Evolutionary conservation across 2,888 invertebrate species (phyloP), one percentile per base, ranked within the genome.

Genomic region (Hypselothyrea guttata): DNA sequence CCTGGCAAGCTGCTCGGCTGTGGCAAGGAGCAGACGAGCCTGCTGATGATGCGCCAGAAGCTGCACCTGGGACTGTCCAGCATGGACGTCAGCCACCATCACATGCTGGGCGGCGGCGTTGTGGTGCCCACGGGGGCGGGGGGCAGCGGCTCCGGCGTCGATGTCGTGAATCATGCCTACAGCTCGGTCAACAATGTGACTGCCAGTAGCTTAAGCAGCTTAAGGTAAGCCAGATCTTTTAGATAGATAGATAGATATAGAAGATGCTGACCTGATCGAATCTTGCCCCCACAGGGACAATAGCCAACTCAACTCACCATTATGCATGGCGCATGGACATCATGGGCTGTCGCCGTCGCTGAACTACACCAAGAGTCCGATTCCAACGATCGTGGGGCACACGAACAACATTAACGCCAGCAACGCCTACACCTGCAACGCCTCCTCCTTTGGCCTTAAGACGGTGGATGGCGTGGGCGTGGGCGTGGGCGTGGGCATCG

Each of bases 21-120:
- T 28, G 70, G 92, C 91, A 90, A 91, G 61, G 88, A 88, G n/a
- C 75, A 75, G 44, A 53, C 73, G 88, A 90, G 54, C 88, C 89
- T 71, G 8, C n/a, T 51, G 88, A 84, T 70, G 59, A 87, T 77
- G 69, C 81, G 81, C 28, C 81, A 81, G 28, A 81, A 78, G 47
- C 51, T 84, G 55, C 81, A 81, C 49, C 59, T 81, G 33, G 72
- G 61, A 7, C 56, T 77, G 49, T 65, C 61, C 73, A 66, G 92
- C 91, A 75, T 91, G 90, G 82, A 77, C 51, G 60, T 73, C 31
- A 31, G 48, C 22, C 75, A 67, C 57, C 71, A 69, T 61, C 71
- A 73, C 37, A 47, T 74, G 53, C 18, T 70, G 12, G 82, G 65
- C 45, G 40, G 30, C 67, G 72, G 52, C 38, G 45, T 57, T n/a